Evolutionary conservation across 2,888 invertebrate genomes (phyloP).

Genomic region (Himalopsyche japonica): DNA sequence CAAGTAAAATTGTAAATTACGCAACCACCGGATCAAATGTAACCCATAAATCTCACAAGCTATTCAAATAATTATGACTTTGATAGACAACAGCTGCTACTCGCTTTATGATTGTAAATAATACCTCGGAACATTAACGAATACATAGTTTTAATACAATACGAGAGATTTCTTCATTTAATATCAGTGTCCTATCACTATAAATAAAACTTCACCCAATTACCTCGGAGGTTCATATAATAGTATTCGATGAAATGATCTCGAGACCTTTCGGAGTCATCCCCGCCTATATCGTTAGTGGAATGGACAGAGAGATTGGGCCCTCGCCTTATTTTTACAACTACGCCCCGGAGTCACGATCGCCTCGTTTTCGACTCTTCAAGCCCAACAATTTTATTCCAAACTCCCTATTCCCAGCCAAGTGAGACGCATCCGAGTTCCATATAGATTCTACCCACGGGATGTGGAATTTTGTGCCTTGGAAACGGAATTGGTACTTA

Average conservation of each 20-base stretch:
- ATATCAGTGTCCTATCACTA: neutral
- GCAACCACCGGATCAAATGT: no score
- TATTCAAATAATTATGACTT: no score
- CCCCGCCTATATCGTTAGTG: constrained; percentile 28
- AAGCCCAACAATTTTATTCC: constrained; percentile 35
- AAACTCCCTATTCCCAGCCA: neutral
- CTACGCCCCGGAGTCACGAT: constrained; percentile 39
- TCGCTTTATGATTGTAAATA: neutral
- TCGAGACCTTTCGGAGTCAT: constrained; percentile 4
- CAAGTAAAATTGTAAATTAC: no score
- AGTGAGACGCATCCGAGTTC: neutral
- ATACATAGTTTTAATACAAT: neutral
- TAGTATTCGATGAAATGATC: constrained; percentile 14
- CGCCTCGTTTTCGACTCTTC: constrained; percentile 36
- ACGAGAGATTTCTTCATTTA: neutral
- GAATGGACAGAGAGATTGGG: constrained; percentile 1
- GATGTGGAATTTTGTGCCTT: neutral
- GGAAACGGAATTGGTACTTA: neutral
- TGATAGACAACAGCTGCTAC: no score
- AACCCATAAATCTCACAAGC: no score
- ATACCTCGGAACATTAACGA: neutral
- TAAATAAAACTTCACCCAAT: neutral
- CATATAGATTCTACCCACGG: constrained; percentile 8
- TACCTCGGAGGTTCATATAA: neutral
- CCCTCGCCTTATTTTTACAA: constrained; percentile 20